A percentile compares a stretch with the other conserved stretches of the same genome.
These are phyloP conservation scores for Volucella zonaria DNA, from an alignment of 2,888 invertebrate genomes.

Conservation along the genomic window DNA sequence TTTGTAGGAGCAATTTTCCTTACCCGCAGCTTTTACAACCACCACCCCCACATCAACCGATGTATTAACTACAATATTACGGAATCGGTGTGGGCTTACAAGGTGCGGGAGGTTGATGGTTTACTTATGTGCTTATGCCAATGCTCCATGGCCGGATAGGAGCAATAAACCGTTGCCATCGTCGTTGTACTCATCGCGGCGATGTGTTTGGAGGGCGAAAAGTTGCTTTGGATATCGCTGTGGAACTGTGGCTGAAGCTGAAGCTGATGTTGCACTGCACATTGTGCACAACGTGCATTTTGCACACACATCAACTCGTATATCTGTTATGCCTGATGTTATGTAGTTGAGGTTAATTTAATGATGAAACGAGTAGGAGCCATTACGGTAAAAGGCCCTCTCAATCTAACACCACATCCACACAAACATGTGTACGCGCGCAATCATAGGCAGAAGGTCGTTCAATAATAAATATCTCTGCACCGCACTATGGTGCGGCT, in stretches of 20 bases:
- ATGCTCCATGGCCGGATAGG: conserved; percentile 52
- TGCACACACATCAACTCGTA: conserved; percentile 3
- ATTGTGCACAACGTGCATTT: conserved; percentile 12
- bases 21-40: conserved; percentile 3
- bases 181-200: conserved; percentile 5
- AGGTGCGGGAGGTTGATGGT: conserved; percentile 34
- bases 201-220: conserved; percentile 12
- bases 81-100: conserved; percentile 30
- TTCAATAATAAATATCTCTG: conserved; percentile 59
- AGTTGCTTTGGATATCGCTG: conserved; percentile 12
- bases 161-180: conserved; percentile 58
- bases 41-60: conserved; percentile 20
- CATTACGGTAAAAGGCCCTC: conserved; percentile 61
- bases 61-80: conserved; percentile 64
- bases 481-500: not conserved
- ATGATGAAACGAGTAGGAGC: conserved; percentile 65
- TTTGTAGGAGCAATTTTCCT: too few species aligned
- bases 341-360: conserved; percentile 70
- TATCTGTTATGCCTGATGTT: conserved; percentile 30
- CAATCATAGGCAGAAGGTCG: conserved; percentile 56
- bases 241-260: not conserved
- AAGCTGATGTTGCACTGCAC: not conserved
- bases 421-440: conserved; percentile 3
- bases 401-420: conserved; percentile 3
- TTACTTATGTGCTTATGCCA: conserved; percentile 43